phyloP scores from a whole-genome alignment of 2,888 invertebrate genomes.

The Rosalia funebris region DNA sequence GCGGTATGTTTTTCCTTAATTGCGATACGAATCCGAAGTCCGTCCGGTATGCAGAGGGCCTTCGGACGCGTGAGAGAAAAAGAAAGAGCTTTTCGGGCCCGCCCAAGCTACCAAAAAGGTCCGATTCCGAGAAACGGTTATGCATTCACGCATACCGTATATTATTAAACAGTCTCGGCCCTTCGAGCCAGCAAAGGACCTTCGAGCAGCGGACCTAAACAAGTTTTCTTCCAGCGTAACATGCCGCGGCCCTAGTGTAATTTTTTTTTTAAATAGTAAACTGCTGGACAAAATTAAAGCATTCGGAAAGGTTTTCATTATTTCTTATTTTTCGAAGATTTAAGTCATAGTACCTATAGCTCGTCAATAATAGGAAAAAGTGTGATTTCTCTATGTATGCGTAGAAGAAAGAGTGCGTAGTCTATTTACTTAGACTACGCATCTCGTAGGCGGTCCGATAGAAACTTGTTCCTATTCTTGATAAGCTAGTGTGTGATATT shows the following conservation, averaged over 20 bases:
- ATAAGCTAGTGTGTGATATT: too few species aligned
- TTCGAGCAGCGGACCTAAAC: slow-evolving; percentile 14
- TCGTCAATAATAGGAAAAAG: too few species aligned
- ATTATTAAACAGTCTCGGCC: slow-evolving; percentile 18
- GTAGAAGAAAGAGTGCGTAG: too few species aligned
- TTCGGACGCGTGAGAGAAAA: slow-evolving; percentile 8
- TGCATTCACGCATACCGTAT: slow-evolving; percentile 17
- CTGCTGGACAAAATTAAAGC: too few species aligned
- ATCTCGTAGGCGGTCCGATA: too few species aligned
- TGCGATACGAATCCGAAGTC: neutral
- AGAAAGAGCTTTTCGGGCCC: slow-evolving; percentile 24
- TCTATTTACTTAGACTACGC: too few species aligned
- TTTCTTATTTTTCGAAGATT: too few species aligned
- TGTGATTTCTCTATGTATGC: too few species aligned
- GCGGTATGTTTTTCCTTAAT: too few species aligned
- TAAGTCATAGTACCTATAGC: too few species aligned
- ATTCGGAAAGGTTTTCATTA: too few species aligned
- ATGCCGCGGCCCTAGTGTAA: neutral
- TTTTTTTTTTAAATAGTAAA: neutral
- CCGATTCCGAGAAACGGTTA: slow-evolving; percentile 38
- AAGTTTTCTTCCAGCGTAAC: neutral
- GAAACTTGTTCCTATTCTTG: too few species aligned
- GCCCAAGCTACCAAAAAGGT: slow-evolving; percentile 37
- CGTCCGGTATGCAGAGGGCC: neutral
- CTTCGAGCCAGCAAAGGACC: slow-evolving; percentile 9